Percentiles rank a stretch among this genome's conserved stretches.
phyloP scores from a whole-genome alignment of 2,888 invertebrate species.

The Cantharis flavilabris region DNA sequence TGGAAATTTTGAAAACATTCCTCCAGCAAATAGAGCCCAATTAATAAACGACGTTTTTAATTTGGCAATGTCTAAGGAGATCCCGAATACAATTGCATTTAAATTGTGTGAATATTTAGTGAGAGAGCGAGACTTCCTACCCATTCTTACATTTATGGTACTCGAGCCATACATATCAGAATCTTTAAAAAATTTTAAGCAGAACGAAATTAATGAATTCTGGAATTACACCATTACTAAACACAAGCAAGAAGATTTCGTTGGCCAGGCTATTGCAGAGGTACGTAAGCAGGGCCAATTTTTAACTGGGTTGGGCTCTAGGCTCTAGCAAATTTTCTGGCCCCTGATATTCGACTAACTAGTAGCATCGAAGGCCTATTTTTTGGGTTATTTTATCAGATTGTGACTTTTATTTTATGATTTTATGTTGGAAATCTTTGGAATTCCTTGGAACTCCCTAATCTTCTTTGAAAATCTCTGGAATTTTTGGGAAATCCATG shows the following conservation, averaged over 20 bases:
- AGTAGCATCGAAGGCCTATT: no score
- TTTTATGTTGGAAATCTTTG: no score
- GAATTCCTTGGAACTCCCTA: no score
- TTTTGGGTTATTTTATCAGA: no score
- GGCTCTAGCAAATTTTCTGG: no score
- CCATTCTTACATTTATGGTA: conserved; percentile 41
- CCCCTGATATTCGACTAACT: no score
- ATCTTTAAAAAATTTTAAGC: not conserved
- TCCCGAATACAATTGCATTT: conserved; percentile 61
- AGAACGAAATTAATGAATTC: not conserved
- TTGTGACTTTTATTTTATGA: no score
- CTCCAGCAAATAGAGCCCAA: conserved; percentile 73
- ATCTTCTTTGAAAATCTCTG: no score
- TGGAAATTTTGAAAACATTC: conserved; percentile 58
- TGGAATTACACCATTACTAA: not conserved
- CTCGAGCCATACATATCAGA: not conserved
- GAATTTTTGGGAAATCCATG: no score
- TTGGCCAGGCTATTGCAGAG: not conserved
- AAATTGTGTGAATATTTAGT: conserved; percentile 63
- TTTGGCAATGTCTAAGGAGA: conserved; percentile 63
- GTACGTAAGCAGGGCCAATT: not conserved
- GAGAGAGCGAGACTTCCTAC: conserved; percentile 64
- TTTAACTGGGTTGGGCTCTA: no score
- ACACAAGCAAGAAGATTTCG: not conserved
- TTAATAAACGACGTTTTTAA: conserved; percentile 74